phyloP scores from a whole-genome alignment of 2,888 invertebrate genomes.

The Pheosia tremula region DNA sequence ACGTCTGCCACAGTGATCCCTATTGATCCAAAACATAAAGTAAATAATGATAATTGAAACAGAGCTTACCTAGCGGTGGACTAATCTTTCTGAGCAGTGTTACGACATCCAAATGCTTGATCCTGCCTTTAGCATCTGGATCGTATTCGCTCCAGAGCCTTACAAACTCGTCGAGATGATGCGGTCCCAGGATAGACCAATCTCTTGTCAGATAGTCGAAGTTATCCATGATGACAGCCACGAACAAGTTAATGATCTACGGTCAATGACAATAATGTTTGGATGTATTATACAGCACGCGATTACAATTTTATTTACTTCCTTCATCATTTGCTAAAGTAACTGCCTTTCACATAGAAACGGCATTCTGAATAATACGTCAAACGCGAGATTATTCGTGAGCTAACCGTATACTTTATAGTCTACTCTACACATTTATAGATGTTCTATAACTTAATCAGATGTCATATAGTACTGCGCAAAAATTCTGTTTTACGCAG shows the following conservation, averaged over 20 bases:
- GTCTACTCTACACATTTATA: too few relatives aligned
- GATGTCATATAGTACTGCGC: too few relatives aligned
- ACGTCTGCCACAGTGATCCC: too few relatives aligned
- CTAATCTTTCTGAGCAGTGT: slow-evolving; percentile 98
- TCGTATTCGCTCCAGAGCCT: slow-evolving; percentile 99
- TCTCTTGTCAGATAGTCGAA: slow-evolving; percentile 99
- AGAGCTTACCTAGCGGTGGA: slow-evolving; percentile 90
- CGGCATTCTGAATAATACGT: too few relatives aligned
- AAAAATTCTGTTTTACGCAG: too few relatives aligned
- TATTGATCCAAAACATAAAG: not conserved
- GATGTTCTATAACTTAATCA: too few relatives aligned
- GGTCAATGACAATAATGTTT: slow-evolving; percentile 28
- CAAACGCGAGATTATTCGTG: too few relatives aligned
- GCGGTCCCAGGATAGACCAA: slow-evolving; percentile 99
- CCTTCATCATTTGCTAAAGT: too few relatives aligned
- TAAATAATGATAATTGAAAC: not conserved
- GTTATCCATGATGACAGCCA: slow-evolving; percentile 99
- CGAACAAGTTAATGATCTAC: slow-evolving; percentile 99
- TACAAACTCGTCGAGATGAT: slow-evolving; percentile 99
- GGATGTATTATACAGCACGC: not conserved
- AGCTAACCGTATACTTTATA: too few relatives aligned
- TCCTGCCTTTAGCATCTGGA: slow-evolving; percentile 99
- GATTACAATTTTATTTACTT: too few relatives aligned
- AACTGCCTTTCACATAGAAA: too few relatives aligned
- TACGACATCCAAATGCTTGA: slow-evolving; percentile 99